A percentile compares a stretch with the other conserved stretches of the same genome.
Conservation (phyloP, 2,888 invertebrate genomes). For the Sylvicola cinctus region DNA sequence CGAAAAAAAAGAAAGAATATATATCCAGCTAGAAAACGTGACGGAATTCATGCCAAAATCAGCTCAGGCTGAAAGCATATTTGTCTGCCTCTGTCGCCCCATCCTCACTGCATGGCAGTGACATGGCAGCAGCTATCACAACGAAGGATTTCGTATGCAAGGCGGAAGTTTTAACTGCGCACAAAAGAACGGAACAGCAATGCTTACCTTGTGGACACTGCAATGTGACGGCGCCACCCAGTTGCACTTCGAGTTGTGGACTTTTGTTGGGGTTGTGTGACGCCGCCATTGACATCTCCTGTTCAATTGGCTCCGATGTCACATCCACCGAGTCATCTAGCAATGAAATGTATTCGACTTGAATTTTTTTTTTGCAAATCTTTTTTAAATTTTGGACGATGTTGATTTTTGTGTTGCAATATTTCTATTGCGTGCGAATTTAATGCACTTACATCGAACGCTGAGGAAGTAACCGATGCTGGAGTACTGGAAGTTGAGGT, state of each 20-base stretch:
- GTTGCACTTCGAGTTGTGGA: constrained; percentile 58
- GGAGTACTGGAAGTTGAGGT: constrained; percentile 65
- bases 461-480: constrained; percentile 82
- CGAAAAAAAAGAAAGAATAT: too few species aligned
- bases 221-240: constrained; percentile 70
- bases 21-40: too few species aligned
- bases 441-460: constrained; percentile 69
- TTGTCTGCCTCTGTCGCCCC: too few species aligned
- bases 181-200: too few species aligned
- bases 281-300: constrained; percentile 32
- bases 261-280: constrained; percentile 26
- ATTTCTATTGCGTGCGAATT: too few species aligned
- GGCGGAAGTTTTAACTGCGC: too few species aligned
- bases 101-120: too few species aligned
- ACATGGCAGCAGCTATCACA: too few species aligned
- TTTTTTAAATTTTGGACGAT: background rate
- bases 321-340: constrained; percentile 30
- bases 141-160: too few species aligned
- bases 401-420: background rate
- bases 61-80: too few species aligned
- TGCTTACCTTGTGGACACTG: constrained; percentile 57
- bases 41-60: too few species aligned
- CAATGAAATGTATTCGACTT: constrained; percentile 7
- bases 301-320: constrained; percentile 36
- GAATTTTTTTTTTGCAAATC: background rate